These are phyloP conservation scores for Euphysa ruthae DNA, from an alignment of 30 jellyfish, hydroid and myxozoan species.

Conservation along the genomic window DNA sequence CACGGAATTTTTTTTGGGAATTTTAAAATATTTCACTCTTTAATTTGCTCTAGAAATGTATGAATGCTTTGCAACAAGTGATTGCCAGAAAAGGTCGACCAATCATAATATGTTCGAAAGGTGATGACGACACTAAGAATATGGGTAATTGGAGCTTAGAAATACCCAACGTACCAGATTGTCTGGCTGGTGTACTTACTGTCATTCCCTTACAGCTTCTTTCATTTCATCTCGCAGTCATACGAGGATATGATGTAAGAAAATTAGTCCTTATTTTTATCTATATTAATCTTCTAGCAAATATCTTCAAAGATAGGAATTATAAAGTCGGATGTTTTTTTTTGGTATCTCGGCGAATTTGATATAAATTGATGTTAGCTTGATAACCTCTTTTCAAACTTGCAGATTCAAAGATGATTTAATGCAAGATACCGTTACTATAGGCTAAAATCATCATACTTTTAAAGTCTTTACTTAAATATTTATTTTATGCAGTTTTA, in stretches of 20 bases:
- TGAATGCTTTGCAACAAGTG: conserved; percentile 98
- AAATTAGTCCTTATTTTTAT: background rate
- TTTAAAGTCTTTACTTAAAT: too few relatives aligned
- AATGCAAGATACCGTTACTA: too few relatives aligned
- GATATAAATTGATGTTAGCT: background rate
- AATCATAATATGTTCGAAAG: conserved; percentile 77
- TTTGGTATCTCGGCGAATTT: background rate
- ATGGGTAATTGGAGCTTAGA: conserved; percentile 69
- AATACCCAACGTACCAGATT: conserved; percentile 90
- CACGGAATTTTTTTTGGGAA: background rate
- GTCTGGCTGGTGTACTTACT: conserved; percentile 91
- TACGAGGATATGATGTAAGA: conserved; percentile 97
- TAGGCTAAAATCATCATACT: too few relatives aligned
- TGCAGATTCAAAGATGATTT: too few relatives aligned
- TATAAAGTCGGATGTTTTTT: background rate
- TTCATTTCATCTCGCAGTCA: conserved; percentile 89
- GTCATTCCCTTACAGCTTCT: conserved; percentile 90
- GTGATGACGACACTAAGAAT: conserved; percentile 72
- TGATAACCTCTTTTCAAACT: too few relatives aligned
- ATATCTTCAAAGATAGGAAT: background rate
- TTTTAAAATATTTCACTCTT: background rate
- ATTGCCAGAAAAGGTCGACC: conserved; percentile 97
- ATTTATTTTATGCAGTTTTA: too few relatives aligned
- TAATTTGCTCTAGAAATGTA: conserved; percentile 64
- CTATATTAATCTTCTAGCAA: conserved; percentile 1